Conservation (phyloP, 2,888 invertebrate species). For the Brachylomia viminalis region DNA sequence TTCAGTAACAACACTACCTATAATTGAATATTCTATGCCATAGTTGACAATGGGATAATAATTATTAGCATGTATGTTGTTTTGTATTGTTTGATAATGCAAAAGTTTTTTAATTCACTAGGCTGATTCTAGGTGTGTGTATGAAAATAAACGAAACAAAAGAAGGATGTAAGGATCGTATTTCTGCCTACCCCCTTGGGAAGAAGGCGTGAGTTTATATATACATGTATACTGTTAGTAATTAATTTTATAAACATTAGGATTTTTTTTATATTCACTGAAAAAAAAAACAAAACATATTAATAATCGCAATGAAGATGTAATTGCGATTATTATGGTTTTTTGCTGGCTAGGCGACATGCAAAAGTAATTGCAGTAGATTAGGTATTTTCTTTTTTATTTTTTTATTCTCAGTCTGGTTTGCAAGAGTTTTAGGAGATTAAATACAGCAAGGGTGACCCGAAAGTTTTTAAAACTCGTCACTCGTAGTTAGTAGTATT, state of each 20-base stretch:
- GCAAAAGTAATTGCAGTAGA: neutral
- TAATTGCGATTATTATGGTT: neutral
- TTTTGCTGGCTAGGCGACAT: too few species aligned
- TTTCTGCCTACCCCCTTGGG: too few species aligned
- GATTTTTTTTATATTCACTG: neutral
- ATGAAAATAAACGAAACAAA: too few species aligned
- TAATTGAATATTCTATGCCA: constrained; percentile 49
- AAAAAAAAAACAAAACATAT: too few species aligned
- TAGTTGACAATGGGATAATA: constrained; percentile 39
- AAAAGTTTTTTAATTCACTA: neutral
- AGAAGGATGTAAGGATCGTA: too few species aligned
- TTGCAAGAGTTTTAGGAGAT: neutral
- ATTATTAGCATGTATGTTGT: neutral
- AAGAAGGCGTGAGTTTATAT: too few species aligned
- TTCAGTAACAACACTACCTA: constrained; percentile 46
- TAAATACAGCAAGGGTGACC: neutral
- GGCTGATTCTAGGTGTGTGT: neutral
- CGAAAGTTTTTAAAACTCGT: neutral
- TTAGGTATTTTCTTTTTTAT: neutral
- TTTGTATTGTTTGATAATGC: constrained; percentile 7
- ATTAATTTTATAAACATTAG: neutral
- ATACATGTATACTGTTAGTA: too few species aligned
- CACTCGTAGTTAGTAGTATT: neutral
- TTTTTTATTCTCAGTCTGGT: neutral
- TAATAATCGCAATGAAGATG: too few species aligned